A percentile compares a stretch with the other conserved stretches of the same genome.
phyloP scores from a whole-genome alignment of 2,797 vertebrate species.

The Tapera naevia region DNA sequence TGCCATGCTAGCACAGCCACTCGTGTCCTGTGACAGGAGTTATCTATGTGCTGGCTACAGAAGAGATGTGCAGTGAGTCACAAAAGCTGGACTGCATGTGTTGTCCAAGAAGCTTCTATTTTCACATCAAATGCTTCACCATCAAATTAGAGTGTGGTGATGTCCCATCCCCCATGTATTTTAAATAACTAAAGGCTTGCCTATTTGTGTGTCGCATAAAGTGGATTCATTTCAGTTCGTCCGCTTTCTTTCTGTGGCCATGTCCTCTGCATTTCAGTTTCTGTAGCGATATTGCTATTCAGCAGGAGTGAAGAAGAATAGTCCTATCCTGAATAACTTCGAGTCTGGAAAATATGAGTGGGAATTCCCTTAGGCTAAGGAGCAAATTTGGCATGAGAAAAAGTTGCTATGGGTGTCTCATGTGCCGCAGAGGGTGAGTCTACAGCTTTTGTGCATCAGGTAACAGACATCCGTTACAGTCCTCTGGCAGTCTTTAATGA shows the following conservation, averaged over 20 bases:
- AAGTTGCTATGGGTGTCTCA: background rate
- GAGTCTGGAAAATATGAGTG: background rate
- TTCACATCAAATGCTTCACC: background rate
- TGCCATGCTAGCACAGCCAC: background rate
- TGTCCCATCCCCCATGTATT: background rate
- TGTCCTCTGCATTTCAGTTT: background rate
- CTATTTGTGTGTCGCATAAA: background rate
- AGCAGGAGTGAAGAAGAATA: background rate
- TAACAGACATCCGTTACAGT: fast-evolving
- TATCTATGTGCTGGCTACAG: background rate
- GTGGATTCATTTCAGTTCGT: background rate
- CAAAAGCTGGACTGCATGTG: background rate
- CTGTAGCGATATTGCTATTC: background rate
- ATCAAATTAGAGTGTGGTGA: background rate
- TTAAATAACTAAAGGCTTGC: background rate
- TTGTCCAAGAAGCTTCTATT: background rate
- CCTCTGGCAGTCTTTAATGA: background rate
- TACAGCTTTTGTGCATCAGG: background rate
- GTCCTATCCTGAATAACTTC: background rate
- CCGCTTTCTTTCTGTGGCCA: background rate
- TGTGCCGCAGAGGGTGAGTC: background rate
- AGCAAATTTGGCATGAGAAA: background rate
- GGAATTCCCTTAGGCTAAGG: background rate
- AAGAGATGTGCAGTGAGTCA: background rate
- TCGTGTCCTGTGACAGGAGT: background rate